Percentiles rank a stretch among this genome's conserved stretches.
These are phyloP conservation scores for Drosophila quasianomalipes DNA, from an alignment of 2,888 invertebrate species.

Conservation along the genomic window DNA sequence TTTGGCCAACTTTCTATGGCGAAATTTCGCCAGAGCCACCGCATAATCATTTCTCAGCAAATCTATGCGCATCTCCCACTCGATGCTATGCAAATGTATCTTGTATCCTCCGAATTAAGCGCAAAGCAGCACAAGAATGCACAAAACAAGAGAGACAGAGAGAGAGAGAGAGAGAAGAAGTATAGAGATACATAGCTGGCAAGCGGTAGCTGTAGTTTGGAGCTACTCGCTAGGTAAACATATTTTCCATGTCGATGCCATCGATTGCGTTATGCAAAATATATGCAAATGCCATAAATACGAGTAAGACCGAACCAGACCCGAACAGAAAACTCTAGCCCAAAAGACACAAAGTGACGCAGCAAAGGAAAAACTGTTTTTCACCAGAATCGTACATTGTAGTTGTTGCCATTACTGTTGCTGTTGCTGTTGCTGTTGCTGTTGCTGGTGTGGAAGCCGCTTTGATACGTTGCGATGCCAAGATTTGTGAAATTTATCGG, in stretches of 20 bases:
- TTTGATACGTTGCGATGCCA: conserved; percentile 73
- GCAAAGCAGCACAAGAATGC: conserved; percentile 54
- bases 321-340: conserved; percentile 18
- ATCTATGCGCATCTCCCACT: conserved; percentile 80
- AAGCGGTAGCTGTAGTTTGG: conserved; percentile 46
- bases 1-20: conserved; percentile 73
- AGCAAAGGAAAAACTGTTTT: conserved; percentile 62
- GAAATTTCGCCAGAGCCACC: conserved; percentile 60
- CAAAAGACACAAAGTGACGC: conserved; percentile 54
- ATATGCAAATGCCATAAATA: conserved; percentile 84
- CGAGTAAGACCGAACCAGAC: conserved; percentile 43
- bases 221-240: conserved; percentile 70
- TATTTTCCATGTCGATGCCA: conserved; percentile 85
- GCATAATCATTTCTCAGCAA: conserved; percentile 80
- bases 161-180: conserved; percentile 7
- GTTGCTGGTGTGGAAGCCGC: conserved; percentile 30
- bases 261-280: conserved; percentile 85
- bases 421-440: conserved; percentile 27
- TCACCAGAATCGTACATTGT: conserved; percentile 55
- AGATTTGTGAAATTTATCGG: conserved; percentile 83
- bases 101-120: conserved; percentile 69
- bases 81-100: conserved; percentile 68
- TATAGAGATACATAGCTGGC: conserved; percentile 14
- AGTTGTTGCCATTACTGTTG: conserved; percentile 30
- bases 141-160: conserved; percentile 17